Evolutionary conservation across 2,888 invertebrate species (phyloP).

Genomic region (Molorchus minor): DNA sequence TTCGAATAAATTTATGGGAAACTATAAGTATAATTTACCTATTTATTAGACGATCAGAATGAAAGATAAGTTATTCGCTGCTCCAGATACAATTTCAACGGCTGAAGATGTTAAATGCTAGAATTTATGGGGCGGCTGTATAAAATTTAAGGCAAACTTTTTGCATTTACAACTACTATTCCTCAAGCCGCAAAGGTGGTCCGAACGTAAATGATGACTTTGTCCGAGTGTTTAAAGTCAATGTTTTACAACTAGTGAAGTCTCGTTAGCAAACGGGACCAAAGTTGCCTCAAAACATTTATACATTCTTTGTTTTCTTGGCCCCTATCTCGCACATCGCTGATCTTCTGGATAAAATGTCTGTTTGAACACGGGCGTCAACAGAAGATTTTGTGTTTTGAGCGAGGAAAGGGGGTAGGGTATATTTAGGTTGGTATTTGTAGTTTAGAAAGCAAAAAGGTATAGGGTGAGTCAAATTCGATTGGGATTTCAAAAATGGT

Average conservation of each 20-base stretch:
- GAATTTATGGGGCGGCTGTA: slow-evolving; percentile 20
- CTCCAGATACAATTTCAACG: slow-evolving; percentile 19
- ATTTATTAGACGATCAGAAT: too few species aligned
- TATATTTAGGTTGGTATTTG: too few species aligned
- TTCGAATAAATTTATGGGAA: too few species aligned
- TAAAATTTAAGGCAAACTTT: slow-evolving; percentile 27
- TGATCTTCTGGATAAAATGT: slow-evolving; percentile 1
- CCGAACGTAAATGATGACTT: slow-evolving; percentile 38
- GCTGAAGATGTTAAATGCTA: slow-evolving; percentile 21
- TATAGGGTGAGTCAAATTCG: too few species aligned
- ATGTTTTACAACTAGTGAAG: slow-evolving; percentile 38
- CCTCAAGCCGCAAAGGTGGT: slow-evolving; percentile 37
- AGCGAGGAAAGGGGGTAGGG: too few species aligned
- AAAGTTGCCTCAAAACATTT: slow-evolving; percentile 26
- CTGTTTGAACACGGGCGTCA: not conserved
- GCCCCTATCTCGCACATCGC: slow-evolving; percentile 27
- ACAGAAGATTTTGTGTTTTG: too few species aligned
- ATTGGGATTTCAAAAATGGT: too few species aligned
- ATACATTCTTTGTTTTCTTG: slow-evolving; percentile 22
- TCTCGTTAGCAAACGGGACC: slow-evolving; percentile 30
- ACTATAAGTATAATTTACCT: too few species aligned
- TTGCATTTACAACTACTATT: slow-evolving; percentile 28
- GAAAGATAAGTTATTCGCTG: slow-evolving; percentile 14
- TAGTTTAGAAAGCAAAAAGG: too few species aligned
- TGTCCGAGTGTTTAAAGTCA: slow-evolving; percentile 35